Evolutionary conservation across 2,113 vertebrate genomes (phyloP).

Genomic region (Athene noctua): DNA sequence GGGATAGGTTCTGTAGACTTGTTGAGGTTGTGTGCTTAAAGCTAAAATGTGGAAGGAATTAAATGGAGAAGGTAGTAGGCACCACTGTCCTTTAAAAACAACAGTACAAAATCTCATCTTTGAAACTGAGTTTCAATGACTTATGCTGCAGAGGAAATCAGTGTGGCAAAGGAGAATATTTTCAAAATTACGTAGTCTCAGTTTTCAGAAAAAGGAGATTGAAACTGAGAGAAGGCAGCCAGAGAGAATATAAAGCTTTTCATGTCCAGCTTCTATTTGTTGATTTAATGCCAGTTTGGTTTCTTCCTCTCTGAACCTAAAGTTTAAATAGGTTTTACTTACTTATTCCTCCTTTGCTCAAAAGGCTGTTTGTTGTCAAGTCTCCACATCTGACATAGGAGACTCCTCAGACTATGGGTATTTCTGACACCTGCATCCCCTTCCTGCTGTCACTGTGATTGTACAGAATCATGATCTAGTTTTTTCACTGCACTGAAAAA

Average conservation of each 20-base stretch:
- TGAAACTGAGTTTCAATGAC: not conserved
- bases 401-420: not conserved
- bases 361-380: not conserved
- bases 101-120: not conserved
- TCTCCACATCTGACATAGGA: not conserved
- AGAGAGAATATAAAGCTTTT: not conserved
- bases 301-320: not conserved
- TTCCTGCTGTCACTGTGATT: not conserved
- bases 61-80: not conserved
- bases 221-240: not conserved
- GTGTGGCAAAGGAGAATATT: not conserved
- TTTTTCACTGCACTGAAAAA: not conserved
- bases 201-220: not conserved
- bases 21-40: not conserved
- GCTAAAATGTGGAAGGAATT: not conserved
- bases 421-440: not conserved
- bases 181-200: not conserved
- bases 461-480: not conserved
- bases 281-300: not conserved
- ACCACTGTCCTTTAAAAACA: not conserved
- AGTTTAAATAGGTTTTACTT: not conserved
- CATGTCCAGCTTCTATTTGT: not conserved
- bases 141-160: not conserved
- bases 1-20: not conserved
- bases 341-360: not conserved